These are phyloP conservation scores for Apistogramma diplotaenia DNA, from an alignment of 2,113 vertebrate species.

Conservation along the genomic window DNA sequence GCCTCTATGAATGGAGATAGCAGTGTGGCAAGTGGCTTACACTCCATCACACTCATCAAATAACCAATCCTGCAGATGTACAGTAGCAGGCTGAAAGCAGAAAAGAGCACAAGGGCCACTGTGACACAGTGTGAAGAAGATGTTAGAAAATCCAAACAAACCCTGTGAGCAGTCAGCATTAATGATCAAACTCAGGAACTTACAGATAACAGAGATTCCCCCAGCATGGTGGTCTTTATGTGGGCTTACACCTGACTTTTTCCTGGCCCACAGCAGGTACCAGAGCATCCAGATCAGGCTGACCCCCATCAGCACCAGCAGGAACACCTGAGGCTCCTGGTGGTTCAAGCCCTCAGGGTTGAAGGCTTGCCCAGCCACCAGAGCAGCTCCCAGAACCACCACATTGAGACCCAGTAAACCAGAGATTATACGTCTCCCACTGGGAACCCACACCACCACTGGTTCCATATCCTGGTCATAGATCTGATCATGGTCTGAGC, in stretches of 20 bases:
- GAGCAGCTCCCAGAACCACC: constrained; percentile 84
- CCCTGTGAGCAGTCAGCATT: not conserved
- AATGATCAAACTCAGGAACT: not conserved
- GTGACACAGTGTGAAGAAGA: constrained; percentile 5
- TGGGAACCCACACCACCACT: constrained; percentile 71
- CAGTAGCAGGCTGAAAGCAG: constrained; percentile 80
- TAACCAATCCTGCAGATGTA: constrained; percentile 81
- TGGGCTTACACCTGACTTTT: constrained; percentile 56
- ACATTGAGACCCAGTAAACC: constrained; percentile 87
- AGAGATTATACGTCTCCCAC: constrained; percentile 80
- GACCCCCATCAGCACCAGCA: constrained; percentile 81
- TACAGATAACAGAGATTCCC: constrained; percentile 71
- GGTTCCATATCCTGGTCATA: constrained; percentile 4
- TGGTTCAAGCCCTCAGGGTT: constrained; percentile 73
- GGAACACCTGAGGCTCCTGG: constrained; percentile 77
- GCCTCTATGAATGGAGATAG: constrained; percentile 79
- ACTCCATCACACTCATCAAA: constrained; percentile 64
- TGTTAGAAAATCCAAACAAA: not conserved
- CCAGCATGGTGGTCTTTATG: constrained; percentile 84
- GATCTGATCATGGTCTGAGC: rapidly evolving
- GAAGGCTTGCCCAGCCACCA: constrained; percentile 82
- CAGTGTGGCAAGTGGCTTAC: constrained; percentile 70
- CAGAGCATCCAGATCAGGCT: constrained; percentile 82
- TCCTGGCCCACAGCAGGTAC: constrained; percentile 75
- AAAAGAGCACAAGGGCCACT: constrained; percentile 86